Evolutionary conservation across 2,113 vertebrate genomes (phyloP).

Genomic region (Pantherophis guttatus): DNA sequence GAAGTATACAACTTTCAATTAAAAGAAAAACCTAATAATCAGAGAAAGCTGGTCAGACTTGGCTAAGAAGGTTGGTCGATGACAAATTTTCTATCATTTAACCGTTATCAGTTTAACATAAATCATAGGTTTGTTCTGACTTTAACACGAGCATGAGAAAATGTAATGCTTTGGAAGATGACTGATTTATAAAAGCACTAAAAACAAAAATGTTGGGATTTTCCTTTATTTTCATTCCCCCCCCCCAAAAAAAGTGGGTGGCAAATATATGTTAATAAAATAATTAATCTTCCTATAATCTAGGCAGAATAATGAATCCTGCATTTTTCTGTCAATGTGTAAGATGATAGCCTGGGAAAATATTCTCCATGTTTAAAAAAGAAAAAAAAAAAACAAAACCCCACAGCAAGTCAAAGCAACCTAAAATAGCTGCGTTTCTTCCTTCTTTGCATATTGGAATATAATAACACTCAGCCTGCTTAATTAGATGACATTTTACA

Average conservation of each 20-base stretch:
- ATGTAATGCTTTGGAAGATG: background rate
- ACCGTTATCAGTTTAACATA: background rate
- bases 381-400: background rate
- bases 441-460: background rate
- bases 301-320: background rate
- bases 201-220: background rate
- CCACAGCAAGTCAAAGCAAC: background rate
- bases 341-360: background rate
- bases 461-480: accelerated
- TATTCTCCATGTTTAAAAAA: background rate
- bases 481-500: conserved; percentile 14
- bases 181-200: background rate
- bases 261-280: background rate
- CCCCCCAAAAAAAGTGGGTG: background rate
- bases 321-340: background rate
- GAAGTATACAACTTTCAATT: background rate
- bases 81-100: background rate
- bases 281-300: background rate
- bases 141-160: background rate
- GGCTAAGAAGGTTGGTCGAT: background rate
- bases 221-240: background rate
- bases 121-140: background rate
- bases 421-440: conserved; percentile 11
- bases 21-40: background rate
- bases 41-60: background rate